A percentile compares a stretch with the other conserved stretches of the same genome.
Evolutionary conservation across 1,140 invertebrate species (phyloP).

Genomic region (Homalodisca vitripennis): DNA sequence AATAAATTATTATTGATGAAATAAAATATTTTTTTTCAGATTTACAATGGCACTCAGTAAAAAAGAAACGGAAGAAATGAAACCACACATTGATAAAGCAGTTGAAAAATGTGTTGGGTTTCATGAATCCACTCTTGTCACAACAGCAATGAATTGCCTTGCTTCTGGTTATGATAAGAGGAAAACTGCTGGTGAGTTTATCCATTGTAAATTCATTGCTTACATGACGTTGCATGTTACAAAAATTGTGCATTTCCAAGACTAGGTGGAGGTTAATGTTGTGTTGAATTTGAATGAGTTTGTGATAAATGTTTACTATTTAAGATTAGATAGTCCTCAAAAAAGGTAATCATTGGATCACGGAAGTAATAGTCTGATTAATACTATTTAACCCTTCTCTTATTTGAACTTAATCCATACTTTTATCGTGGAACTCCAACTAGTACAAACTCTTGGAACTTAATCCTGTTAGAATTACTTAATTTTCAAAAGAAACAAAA

Average conservation of each 20-base stretch:
- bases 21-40: neutral
- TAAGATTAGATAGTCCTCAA: neutral
- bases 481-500: no score
- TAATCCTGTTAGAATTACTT: no score
- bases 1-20: neutral
- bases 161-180: slow-evolving; percentile 76
- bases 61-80: slow-evolving; percentile 76
- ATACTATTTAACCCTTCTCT: no score
- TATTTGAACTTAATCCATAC: no score
- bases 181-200: slow-evolving; percentile 65
- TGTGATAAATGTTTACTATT: neutral
- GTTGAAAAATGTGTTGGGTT: slow-evolving; percentile 79
- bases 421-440: no score
- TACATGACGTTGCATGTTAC: neutral
- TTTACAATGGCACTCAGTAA: slow-evolving; percentile 54
- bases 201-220: neutral
- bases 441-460: no score
- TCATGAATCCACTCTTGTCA: slow-evolving; percentile 73
- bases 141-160: slow-evolving; percentile 72
- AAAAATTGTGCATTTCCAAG: neutral
- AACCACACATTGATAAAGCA: slow-evolving; percentile 70
- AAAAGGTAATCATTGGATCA: neutral
- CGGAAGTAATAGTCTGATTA: neutral
- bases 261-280: neutral
- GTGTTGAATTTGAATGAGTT: neutral